phyloP scores from a whole-genome alignment of 2,888 invertebrate species.

The Acanthococcus lagerstroemiae region DNA sequence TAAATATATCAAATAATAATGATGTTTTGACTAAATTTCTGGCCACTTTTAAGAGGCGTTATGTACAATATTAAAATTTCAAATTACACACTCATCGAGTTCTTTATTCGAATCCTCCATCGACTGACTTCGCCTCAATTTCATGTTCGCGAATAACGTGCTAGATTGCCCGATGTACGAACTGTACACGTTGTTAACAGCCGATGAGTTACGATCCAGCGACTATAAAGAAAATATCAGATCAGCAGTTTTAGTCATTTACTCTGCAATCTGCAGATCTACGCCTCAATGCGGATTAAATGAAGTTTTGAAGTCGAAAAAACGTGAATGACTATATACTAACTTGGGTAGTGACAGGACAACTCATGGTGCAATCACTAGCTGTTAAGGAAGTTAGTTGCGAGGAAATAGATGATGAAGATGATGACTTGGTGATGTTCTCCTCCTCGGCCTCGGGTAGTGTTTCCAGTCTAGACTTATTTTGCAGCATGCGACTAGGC shows the following conservation, averaged over 20 bases:
- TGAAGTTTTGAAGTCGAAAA: too few relatives aligned
- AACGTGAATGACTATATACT: too few relatives aligned
- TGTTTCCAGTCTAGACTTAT: constrained; percentile 13
- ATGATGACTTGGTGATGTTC: constrained; percentile 12
- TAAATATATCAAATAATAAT: too few relatives aligned
- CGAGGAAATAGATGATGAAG: constrained; percentile 2
- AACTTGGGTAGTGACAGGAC: constrained; percentile 1
- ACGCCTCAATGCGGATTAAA: too few relatives aligned
- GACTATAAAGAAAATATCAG: background rate
- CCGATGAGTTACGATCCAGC: too few relatives aligned
- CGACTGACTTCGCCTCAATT: background rate
- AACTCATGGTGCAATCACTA: constrained; percentile 18
- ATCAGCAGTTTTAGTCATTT: too few relatives aligned
- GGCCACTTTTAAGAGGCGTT: background rate
- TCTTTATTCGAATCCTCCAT: constrained; percentile 4
- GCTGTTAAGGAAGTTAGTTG: background rate
- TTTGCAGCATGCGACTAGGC: constrained; percentile 11
- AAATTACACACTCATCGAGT: background rate
- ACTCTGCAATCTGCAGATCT: too few relatives aligned
- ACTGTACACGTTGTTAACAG: background rate
- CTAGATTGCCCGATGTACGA: constrained; percentile 15
- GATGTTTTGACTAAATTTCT: too few relatives aligned
- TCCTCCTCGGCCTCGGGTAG: constrained; percentile 24
- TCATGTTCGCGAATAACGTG: background rate
- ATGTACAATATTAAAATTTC: background rate